Base-by-base conservation (phyloP, 2,888 invertebrate species). In the Phyto melanocephala region DNA sequence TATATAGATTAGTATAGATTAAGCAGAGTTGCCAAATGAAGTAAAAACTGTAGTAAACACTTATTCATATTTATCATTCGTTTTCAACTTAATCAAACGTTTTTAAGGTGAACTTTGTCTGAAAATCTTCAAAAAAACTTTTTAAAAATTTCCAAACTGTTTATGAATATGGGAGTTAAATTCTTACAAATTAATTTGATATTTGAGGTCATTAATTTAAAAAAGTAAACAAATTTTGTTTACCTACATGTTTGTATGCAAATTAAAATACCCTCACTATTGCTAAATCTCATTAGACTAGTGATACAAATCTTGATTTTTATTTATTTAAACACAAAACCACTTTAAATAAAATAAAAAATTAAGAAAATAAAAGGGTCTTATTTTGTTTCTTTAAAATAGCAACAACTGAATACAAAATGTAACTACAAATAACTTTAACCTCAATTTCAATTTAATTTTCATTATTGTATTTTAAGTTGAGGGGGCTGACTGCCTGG, bases 241-340 rank as follows among this genome's bases (percentile, higher is more conserved):
- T 15, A 42, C 8, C 11, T 40, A 40, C 11, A 10, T 11, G 6
- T 40, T 42, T n/a, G 2, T 13, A 15, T 42, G 15, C 2, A 42
- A 42, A 62, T 40, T 28, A 85, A 85, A 84, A 87, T 85, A 81
- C 87, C 80, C 85, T 80, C 84, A 67, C 83, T 72, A 78, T 78
- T 84, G 65, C 45, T 77, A 81, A 50, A 83, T 85, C 85, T 85
- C 86, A 87, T 86, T 87, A 88, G 87, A 6, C 6, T 37, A 62
- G 33, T 68, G 68, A 81, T 78, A 74, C 56, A 63, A 74, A 81
- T 81, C 81, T 47, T 62, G 28, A 33, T 15, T 45, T 17, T 45
- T 50, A 76, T 60, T 62, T 47, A 47, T 15, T 24, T 56, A 11
- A 15, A 56, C 42, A 63, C 20, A 63, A 76, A 72, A n/a, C n/a